Base-by-base conservation (phyloP, 2,113 vertebrate species). In the Phaetusa simplex region DNA sequence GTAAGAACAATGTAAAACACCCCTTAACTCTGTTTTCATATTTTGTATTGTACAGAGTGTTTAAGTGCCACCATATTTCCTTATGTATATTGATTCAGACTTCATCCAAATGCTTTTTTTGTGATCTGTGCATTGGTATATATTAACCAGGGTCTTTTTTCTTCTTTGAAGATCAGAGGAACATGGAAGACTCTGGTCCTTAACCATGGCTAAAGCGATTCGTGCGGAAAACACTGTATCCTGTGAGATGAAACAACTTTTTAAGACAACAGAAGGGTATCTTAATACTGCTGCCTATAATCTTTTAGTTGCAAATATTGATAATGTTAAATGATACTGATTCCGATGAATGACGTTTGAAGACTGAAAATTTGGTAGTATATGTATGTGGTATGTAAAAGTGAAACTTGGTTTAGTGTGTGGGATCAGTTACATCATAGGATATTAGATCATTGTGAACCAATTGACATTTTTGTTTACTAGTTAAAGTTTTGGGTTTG, bases 151-250 rank as follows among this genome's bases (percentile, higher is more conserved):
- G 19, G 56, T 79, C n/a, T 82, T 21, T 82, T 11, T 84, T 72
- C n/a, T 52, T 80, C 64, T 86, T 92, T 96, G 47, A 95, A 99
- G 99, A 91, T 99, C 99, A 34, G 92, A 98, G 90, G 97, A 98
- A 80, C 97, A 96, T 34, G 99, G 99, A 72, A 98, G 98, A 82
- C 98, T 99, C 32, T 99, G 99, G 99, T 98, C 99, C 95, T 97
- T 99, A 96, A 98, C 98, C 70, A 96, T 99, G 92, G 98, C 98
- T 91, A 98, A 98, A 96, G 98, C 98, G 96, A 98, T 99, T 12
- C 71, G 72, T 74, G 94, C 64, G 42, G 97, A 86, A 78, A 97
- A 86, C 7, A 15, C 98, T 84, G 83, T 94, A 55, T 74, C 94
- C 56, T 97, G 97, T 82, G 95, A 97, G 65, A 70, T 98, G 81